Evolutionary conservation across 2,797 vertebrate genomes (phyloP), one percentile per base, ranked within the genome.

Genomic region (Melanotaenia maccullochi): DNA sequence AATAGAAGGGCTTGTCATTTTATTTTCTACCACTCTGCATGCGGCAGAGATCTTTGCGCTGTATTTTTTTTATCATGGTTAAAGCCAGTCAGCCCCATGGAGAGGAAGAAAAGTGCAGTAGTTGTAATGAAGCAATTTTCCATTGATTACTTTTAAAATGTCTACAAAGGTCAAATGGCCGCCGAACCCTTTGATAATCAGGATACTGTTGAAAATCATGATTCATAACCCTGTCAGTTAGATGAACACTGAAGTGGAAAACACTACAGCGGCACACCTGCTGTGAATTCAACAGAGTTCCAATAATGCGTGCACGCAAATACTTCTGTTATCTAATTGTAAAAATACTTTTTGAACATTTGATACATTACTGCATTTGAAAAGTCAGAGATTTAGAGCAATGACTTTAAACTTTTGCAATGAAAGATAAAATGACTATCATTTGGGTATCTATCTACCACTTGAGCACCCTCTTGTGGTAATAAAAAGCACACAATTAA

Each of bases 401-500:
- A 40, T 51, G n/a, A 55, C 42, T 54, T 62, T 35, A 52, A 28
- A 59, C 8, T 5, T 25, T 36, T 24, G 32, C 65, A 40, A 55
- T 2, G 9, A 24, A 28, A 25, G 24, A 28, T 7, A 3, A 22
- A 36, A 33, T 24, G 28, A 22, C 38, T 1, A 18, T 24, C 2
- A 9, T 38, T 18, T 11, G n/a, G 9, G 12, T 22, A 32, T 38
- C 7, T 22, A 32, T 38, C 7, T 36, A 2, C 42, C 36, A 24
- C 47, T 2, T 51, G 40, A 80, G 73, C 65, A 24, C 83, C 79
- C 79, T 72, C 83, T 28, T 75, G 81, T 83, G 83, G 81, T 67
- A 16, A 68, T 3, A 55, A 64, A 13, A 13, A 11, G 2, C n/a
- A n/a, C n/a, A n/a, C n/a, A n/a, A n/a, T 28, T 28, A 28, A 28